Conservation (phyloP, 2,113 vertebrate genomes). For the Upupa epops region DNA sequence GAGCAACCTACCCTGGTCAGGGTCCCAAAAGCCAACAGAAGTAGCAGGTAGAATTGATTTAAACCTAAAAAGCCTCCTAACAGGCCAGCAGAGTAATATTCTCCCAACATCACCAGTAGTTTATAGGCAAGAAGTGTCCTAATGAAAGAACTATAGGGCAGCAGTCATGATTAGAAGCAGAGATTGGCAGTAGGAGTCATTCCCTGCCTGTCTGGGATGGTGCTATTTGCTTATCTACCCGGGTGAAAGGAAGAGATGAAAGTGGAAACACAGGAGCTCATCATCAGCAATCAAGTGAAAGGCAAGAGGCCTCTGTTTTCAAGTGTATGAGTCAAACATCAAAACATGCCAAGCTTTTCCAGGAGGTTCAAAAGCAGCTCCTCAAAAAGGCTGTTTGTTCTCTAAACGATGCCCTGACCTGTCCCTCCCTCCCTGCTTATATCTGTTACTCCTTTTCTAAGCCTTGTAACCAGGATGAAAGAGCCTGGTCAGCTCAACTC, state of each 20-base stretch:
- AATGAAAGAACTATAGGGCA: not conserved
- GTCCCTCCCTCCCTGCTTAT: not conserved
- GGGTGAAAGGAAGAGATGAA: not conserved
- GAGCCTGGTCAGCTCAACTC: not conserved
- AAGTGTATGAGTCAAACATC: not conserved
- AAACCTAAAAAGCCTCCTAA: not conserved
- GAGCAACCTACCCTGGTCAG: not conserved
- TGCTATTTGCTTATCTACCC: not conserved
- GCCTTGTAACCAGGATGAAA: not conserved
- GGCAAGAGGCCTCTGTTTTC: not conserved
- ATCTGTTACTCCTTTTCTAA: not conserved
- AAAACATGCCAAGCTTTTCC: not conserved
- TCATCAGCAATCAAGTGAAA: not conserved
- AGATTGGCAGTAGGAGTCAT: not conserved
- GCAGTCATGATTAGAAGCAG: not conserved
- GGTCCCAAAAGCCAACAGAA: not conserved
- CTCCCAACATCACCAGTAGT: not conserved
- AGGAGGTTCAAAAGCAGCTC: not conserved
- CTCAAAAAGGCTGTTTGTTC: not conserved
- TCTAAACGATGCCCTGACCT: not conserved
- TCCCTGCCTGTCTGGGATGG: not conserved
- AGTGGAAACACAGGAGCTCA: not conserved
- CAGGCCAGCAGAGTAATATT: not conserved
- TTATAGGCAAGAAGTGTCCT: not conserved
- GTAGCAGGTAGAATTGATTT: not conserved